Conservation (phyloP, 2,888 invertebrate genomes). For the Parelbella ahira region DNA sequence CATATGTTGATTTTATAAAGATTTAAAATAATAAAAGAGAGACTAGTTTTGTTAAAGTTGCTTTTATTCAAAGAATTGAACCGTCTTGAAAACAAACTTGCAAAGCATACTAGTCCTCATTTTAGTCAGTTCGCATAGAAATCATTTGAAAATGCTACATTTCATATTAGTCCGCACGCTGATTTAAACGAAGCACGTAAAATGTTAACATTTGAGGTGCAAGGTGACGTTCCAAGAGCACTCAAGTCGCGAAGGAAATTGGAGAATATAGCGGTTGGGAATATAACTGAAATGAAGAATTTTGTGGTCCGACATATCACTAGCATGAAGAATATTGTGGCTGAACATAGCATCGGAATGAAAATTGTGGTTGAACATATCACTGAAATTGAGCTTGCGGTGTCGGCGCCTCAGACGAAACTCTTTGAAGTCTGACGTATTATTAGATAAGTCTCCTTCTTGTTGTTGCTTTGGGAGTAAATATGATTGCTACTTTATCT, state of each 20-base stretch:
- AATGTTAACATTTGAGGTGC: constrained; percentile 23
- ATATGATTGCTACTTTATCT: constrained; percentile 21
- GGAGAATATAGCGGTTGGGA: constrained; percentile 18
- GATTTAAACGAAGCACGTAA: constrained; percentile 22
- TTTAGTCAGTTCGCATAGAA: too few relatives aligned
- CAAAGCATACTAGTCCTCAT: too few relatives aligned
- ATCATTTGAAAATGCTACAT: background rate
- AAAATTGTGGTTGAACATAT: constrained; percentile 25
- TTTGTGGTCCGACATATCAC: constrained; percentile 22
- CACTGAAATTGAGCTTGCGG: constrained; percentile 25
- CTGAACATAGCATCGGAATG: constrained; percentile 22
- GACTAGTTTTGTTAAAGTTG: too few relatives aligned
- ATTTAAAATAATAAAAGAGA: too few relatives aligned
- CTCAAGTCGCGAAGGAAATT: constrained; percentile 21
- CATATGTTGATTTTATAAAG: too few relatives aligned
- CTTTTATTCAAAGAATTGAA: too few relatives aligned
- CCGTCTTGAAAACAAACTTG: too few relatives aligned
- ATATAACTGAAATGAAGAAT: constrained; percentile 25
- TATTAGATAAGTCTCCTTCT: constrained; percentile 16
- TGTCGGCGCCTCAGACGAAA: constrained; percentile 23
- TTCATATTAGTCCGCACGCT: constrained; percentile 10
- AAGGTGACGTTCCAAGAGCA: constrained; percentile 19
- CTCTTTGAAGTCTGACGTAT: constrained; percentile 22
- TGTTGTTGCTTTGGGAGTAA: constrained; percentile 13
- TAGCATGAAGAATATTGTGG: constrained; percentile 22